Evolutionary conservation across 1,140 invertebrate genomes (phyloP), one percentile per base, ranked within the genome.

Genomic region (Neoseiulus cucumeris): DNA sequence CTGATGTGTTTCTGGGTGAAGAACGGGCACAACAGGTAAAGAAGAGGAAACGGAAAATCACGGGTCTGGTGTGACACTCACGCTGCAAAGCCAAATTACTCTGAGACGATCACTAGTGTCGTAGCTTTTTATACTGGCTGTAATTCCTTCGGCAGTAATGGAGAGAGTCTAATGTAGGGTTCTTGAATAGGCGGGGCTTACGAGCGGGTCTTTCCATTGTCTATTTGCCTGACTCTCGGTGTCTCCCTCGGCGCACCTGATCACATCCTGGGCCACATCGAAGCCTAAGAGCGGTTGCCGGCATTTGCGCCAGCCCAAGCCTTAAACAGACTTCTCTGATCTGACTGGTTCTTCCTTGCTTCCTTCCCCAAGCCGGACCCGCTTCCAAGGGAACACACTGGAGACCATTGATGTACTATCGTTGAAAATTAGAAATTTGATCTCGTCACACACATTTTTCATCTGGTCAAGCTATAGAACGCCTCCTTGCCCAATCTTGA

Each of bases 71-170:
- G 33, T 39, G 14, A 25, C 51, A 59, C 51, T 59, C 22, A 59
- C 51, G 51, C 51, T 59, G 51, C 22, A 59, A 59, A 59, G 51
- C 51, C 51, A 59, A 59, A 39, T 25, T 33, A 59, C 51, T 59
- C 51, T 59, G 51, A 59, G 33, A 29, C 51, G 51, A 29, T 59
- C 51, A 14, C 22, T 17, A 4, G 25, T 59, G 14, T 59, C 14
- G 33, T 59, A 33, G 25, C 51, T 33, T 59, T 59, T 59, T 59
- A 59, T 59, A 59, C 51, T 33, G 14, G 51, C 51, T 59, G 51
- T 59, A 33, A 59, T 59, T 59, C 51, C 51, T 59, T 59, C 51
- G 33, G 22, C 22, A n/a, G 14, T 17, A 33, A 14, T 29, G 51
- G 33, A 33, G 22, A 33, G 51, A 14, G 14, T 25, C 22, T 25